These are phyloP conservation scores for Chaetura pelagica DNA, from an alignment of 2,113 vertebrate species.

Conservation along the genomic window DNA sequence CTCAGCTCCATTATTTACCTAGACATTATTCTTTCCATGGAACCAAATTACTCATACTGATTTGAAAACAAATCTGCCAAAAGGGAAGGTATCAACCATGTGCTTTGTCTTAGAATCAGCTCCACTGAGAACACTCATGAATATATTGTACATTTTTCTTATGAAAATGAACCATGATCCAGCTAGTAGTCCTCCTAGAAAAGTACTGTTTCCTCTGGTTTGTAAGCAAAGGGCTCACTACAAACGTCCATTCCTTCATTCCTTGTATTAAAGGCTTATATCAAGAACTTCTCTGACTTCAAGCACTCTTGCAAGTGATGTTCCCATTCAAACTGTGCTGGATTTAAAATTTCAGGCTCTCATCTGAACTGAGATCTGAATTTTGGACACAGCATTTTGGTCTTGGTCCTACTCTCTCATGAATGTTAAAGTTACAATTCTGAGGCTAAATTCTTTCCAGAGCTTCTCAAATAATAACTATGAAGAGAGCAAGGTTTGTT, in stretches of 20 bases:
- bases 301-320: background rate
- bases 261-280: background rate
- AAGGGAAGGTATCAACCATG: constrained; percentile 51
- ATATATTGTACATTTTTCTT: constrained; percentile 9
- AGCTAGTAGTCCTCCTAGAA: background rate
- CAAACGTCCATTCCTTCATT: background rate
- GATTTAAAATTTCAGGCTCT: background rate
- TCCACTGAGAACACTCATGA: constrained; percentile 15
- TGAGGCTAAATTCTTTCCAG: background rate
- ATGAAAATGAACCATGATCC: constrained; percentile 5
- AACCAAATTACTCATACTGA: constrained; percentile 32
- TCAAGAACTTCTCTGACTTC: background rate
- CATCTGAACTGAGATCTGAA: background rate
- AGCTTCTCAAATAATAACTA: background rate
- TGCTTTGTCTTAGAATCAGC: constrained; percentile 29
- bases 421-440: background rate
- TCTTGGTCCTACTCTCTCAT: background rate
- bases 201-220: background rate
- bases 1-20: constrained; percentile 64
- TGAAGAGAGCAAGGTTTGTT: background rate
- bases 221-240: background rate
- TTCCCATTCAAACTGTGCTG: background rate
- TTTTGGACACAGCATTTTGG: background rate
- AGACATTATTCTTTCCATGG: constrained; percentile 54
- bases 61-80: constrained; percentile 63